These are phyloP conservation scores for Cydia pomonella DNA, from an alignment of 1,140 invertebrate genomes.

Conservation along the genomic window DNA sequence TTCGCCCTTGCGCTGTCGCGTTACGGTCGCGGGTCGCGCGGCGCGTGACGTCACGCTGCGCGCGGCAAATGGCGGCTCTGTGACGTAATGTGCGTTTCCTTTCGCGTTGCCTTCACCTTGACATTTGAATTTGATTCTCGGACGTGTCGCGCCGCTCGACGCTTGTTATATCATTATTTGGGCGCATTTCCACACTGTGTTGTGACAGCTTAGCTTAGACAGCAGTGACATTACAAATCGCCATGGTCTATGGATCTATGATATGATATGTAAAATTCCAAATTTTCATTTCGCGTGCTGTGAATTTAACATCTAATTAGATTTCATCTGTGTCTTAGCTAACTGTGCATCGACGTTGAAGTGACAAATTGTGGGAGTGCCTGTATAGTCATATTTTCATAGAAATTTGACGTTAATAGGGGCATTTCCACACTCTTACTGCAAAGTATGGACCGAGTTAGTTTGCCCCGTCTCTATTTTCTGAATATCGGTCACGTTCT, in stretches of 20 bases:
- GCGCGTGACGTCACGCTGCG: conserved; percentile 24
- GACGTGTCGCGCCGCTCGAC: conserved; percentile 52
- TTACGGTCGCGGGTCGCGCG: conserved; percentile 8
- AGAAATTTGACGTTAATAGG: no score
- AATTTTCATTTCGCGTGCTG: no score
- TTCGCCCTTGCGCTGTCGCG: background rate
- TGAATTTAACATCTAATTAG: no score
- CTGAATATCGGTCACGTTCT: no score
- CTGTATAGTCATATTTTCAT: no score
- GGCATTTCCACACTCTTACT: no score
- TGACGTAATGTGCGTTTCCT: conserved; percentile 64
- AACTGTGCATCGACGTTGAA: no score
- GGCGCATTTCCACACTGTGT: background rate
- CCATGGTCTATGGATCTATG: background rate
- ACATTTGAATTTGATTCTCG: conserved; percentile 70
- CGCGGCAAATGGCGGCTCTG: conserved; percentile 44
- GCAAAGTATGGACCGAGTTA: no score
- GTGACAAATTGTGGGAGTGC: no score
- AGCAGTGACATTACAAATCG: background rate
- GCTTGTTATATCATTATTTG: conserved; percentile 51
- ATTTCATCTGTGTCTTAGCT: no score
- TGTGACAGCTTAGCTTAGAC: background rate
- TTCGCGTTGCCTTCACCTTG: conserved; percentile 71
- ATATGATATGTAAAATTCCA: no score
- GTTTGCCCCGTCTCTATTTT: no score